Evolutionary conservation across 2,113 vertebrate species (phyloP).

Genomic region (Grantiella picta): DNA sequence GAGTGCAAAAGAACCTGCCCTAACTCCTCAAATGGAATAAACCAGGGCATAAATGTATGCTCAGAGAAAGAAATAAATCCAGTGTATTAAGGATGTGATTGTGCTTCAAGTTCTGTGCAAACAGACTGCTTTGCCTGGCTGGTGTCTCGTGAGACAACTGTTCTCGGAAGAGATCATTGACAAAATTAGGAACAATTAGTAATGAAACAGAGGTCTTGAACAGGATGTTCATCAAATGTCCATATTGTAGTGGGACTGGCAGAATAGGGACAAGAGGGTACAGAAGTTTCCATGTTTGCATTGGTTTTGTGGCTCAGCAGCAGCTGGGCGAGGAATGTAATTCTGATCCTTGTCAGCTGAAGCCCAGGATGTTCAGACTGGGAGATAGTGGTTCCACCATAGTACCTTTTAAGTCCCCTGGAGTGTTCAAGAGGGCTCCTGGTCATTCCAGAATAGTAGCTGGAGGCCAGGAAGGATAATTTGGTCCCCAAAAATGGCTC

Average conservation of each 20-base stretch:
- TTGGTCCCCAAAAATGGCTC: not conserved
- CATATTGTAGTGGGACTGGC: not conserved
- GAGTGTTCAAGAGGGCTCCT: not conserved
- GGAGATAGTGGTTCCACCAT: not conserved
- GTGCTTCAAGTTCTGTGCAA: not conserved
- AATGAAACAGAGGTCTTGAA: not conserved
- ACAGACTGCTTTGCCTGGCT: not conserved
- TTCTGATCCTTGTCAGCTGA: not conserved
- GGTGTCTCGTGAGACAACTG: not conserved
- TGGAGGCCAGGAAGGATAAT: not conserved
- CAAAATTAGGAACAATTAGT: not conserved
- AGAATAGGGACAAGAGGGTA: not conserved
- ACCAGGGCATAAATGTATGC: not conserved
- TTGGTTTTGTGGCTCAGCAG: not conserved
- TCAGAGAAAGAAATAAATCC: not conserved
- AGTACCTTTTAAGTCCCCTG: not conserved
- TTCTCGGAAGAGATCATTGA: not conserved
- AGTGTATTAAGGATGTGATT: not conserved
- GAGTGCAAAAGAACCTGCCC: not conserved
- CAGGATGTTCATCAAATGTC: not conserved
- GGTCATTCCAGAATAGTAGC: not conserved
- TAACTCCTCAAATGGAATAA: not conserved
- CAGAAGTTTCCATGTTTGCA: not conserved
- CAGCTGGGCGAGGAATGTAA: not conserved
- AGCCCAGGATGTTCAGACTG: not conserved